Evolutionary conservation across 2,797 vertebrate species (phyloP), one percentile per base, ranked within the genome.

Genomic region (Spea hammondii): DNA sequence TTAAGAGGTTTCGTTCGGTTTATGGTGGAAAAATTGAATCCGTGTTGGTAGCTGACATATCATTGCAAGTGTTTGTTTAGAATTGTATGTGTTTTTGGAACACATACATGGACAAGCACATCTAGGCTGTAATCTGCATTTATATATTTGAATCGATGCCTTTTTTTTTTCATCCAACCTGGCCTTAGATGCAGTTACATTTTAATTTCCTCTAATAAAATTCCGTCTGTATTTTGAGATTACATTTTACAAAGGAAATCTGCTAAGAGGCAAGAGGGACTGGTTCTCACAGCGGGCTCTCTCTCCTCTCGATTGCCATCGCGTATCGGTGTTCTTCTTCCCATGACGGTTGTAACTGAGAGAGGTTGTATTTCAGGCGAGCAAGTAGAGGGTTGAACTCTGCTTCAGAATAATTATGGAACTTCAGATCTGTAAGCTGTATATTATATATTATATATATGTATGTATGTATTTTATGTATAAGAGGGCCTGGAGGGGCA

Each of bases 381-480:
- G 57, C 59, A 66, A 66, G 49, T 32, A 68, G 62, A 66, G 79
- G 72, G 32, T 51, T 45, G 46, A 80, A 78, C 50, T 84, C 74
- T 84, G 88, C 87, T 87, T 86, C 84, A n/a, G 17, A 88, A 88
- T 55, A 86, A 85, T 85, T 88, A 86, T 83, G 86, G 89, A 90
- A 87, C 85, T 85, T 83, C 72, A 44, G 85, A 85, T 82, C 86
- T 88, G 88, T 88, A 85, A 83, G 87, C 87, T 91, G 89, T 91
- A 87, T 86, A 89, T 88, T 89, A 89, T 87, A 84, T 91, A 86
- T 90, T 88, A 79, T 84, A 77, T 83, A 83, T 89, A 89, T 88
- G 83, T 89, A 86, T 86, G 86, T 90, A 88, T 83, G 88, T 88
- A 88, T 86, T 88, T 87, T 88, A 88, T 86, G 86, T 90, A 88